Percentiles rank a stretch among this genome's conserved stretches.
Conservation (phyloP, 1,140 invertebrate species). For the Delia radicum region DNA sequence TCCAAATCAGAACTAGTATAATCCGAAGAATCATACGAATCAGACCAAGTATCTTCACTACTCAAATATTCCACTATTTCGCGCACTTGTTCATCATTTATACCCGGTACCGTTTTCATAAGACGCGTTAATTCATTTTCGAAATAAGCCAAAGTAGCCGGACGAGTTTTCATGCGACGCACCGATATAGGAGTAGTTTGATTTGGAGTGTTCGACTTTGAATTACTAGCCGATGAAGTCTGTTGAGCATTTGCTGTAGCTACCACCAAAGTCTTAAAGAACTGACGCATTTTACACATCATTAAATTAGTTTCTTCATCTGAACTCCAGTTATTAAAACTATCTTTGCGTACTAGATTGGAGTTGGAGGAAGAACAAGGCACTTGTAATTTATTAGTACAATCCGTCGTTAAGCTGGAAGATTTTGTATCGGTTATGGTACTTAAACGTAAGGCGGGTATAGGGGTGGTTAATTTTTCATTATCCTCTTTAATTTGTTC, state of each 20-base stretch:
- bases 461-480: slow-evolving; percentile 37
- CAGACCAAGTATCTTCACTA: slow-evolving; percentile 89
- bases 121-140: slow-evolving; percentile 84
- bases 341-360: slow-evolving; percentile 70
- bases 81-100: slow-evolving; percentile 83
- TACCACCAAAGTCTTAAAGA: slow-evolving; percentile 85
- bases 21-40: slow-evolving; percentile 87
- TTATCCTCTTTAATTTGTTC: slow-evolving; percentile 51
- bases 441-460: slow-evolving; percentile 23
- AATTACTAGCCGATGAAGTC: slow-evolving; percentile 32
- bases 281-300: slow-evolving; percentile 91
- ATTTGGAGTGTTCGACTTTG: slow-evolving; percentile 57
- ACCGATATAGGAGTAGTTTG: slow-evolving; percentile 61
- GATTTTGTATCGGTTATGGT: not conserved
- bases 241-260: slow-evolving; percentile 63
- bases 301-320: slow-evolving; percentile 91
- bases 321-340: slow-evolving; percentile 90
- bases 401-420: not conserved
- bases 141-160: slow-evolving; percentile 82
- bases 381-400: slow-evolving; percentile 10
- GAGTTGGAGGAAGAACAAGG: slow-evolving; percentile 50
- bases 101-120: slow-evolving; percentile 90
- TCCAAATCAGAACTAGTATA: slow-evolving; percentile 84
- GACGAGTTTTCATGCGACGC: slow-evolving; percentile 58
- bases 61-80: slow-evolving; percentile 90